phyloP scores from a whole-genome alignment of 2,797 vertebrate genomes.

The Artibeus lituratus region DNA sequence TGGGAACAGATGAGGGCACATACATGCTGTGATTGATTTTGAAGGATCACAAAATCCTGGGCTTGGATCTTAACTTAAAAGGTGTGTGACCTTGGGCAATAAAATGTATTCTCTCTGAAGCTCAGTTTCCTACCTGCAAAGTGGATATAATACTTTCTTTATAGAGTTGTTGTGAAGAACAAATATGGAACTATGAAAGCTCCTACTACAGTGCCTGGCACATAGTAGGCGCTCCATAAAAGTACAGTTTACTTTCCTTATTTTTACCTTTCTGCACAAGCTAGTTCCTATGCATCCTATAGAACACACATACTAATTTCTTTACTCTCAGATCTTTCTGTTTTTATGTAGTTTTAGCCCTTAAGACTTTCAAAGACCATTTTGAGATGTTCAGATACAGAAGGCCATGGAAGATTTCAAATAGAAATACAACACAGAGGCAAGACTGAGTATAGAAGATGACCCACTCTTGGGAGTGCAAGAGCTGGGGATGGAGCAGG shows the following conservation, averaged over 20 bases:
- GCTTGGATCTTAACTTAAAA: background rate
- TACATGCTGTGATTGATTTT: background rate
- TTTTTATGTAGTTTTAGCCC: background rate
- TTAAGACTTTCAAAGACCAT: background rate
- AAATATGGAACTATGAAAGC: background rate
- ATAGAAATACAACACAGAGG: background rate
- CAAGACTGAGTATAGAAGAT: background rate
- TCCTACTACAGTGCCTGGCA: background rate
- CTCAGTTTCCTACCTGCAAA: background rate
- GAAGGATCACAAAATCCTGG: background rate
- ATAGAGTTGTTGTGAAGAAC: background rate
- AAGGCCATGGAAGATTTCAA: background rate
- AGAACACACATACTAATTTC: background rate
- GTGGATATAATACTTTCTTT: background rate
- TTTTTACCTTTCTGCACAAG: background rate
- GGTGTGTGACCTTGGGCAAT: background rate
- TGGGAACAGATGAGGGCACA: background rate
- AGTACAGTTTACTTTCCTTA: background rate
- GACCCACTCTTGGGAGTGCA: background rate
- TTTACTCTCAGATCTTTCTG: background rate
- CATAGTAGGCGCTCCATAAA: background rate
- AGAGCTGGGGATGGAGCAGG: background rate
- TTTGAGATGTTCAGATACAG: constrained; percentile 7
- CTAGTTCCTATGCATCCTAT: background rate
- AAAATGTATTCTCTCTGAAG: background rate